Evolutionary conservation across 2,888 invertebrate species (phyloP).

Genomic region (Euzetes globulus): DNA sequence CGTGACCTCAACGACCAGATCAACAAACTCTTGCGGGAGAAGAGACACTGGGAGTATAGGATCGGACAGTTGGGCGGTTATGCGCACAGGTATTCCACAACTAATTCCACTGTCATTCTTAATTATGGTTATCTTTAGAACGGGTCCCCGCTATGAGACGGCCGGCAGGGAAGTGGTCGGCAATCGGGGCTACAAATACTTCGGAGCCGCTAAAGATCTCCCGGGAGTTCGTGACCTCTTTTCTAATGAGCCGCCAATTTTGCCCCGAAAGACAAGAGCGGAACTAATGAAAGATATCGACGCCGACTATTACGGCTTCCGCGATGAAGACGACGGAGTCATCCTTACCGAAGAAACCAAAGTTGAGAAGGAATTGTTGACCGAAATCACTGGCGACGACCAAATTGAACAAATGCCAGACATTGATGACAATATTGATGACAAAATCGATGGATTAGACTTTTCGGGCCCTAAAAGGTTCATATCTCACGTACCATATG

Average conservation of each 20-base stretch:
- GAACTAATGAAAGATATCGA: constrained; percentile 97
- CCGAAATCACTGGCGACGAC: neutral
- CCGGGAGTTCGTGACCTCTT: constrained; percentile 96
- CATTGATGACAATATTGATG: constrained; percentile 42
- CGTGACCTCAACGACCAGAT: constrained; percentile 98
- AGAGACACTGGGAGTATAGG: constrained; percentile 95
- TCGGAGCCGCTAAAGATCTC: constrained; percentile 94
- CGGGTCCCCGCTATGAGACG: constrained; percentile 85
- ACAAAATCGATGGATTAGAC: constrained; percentile 38
- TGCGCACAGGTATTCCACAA: constrained; percentile 43
- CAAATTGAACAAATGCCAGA: constrained; percentile 29
- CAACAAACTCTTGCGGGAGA: constrained; percentile 90
- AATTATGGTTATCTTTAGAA: constrained; percentile 53
- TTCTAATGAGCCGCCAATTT: constrained; percentile 86
- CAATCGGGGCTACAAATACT: constrained; percentile 96
- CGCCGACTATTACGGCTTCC: constrained; percentile 96
- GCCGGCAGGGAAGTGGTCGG: constrained; percentile 95
- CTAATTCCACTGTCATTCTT: neutral
- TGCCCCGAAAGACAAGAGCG: constrained; percentile 81
- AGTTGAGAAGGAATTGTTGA: constrained; percentile 54
- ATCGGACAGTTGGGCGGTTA: constrained; percentile 86
- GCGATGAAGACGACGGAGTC: constrained; percentile 97
- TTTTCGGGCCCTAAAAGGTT: constrained; percentile 43
- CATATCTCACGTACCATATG: constrained; percentile 75
- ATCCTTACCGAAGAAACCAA: constrained; percentile 76